Conservation (phyloP, 2,113 vertebrate species). For the Hippocampus comes region DNA sequence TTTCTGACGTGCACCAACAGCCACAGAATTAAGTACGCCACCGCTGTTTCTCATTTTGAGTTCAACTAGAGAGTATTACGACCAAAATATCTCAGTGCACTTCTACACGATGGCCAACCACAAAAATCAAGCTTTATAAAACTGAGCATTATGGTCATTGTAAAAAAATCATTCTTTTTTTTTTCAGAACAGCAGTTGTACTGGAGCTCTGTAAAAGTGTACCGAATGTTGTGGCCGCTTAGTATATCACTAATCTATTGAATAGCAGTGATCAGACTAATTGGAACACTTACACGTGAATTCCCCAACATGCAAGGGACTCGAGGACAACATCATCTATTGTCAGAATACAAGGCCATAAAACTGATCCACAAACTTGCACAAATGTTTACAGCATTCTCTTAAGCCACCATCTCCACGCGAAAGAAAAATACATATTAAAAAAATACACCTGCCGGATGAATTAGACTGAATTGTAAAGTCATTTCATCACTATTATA, state of each 20-base stretch:
- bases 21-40: background rate
- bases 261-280: slow-evolving; percentile 19
- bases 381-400: slow-evolving; percentile 35
- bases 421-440: slow-evolving; percentile 3
- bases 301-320: slow-evolving; percentile 51
- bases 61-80: too few species aligned
- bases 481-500: slow-evolving; percentile 10
- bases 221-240: background rate
- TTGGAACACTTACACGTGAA: slow-evolving; percentile 29
- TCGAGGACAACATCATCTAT: slow-evolving; percentile 2
- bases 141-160: background rate
- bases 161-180: background rate
- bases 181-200: too few species aligned
- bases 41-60: background rate
- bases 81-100: too few species aligned
- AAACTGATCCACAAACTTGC: slow-evolving; percentile 20
- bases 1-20: too few species aligned
- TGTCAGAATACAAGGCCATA: slow-evolving; percentile 21
- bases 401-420: slow-evolving; percentile 21
- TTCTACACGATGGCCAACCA: background rate
- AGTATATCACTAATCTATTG: slow-evolving; percentile 10
- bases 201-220: background rate
- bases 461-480: background rate
- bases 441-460: background rate
- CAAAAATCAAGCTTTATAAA: slow-evolving; percentile 1